Percentiles rank a stretch among this genome's conserved stretches.
These are phyloP conservation scores for Protophormia terraenovae DNA, from an alignment of 2,888 invertebrate species.

Conservation along the genomic window DNA sequence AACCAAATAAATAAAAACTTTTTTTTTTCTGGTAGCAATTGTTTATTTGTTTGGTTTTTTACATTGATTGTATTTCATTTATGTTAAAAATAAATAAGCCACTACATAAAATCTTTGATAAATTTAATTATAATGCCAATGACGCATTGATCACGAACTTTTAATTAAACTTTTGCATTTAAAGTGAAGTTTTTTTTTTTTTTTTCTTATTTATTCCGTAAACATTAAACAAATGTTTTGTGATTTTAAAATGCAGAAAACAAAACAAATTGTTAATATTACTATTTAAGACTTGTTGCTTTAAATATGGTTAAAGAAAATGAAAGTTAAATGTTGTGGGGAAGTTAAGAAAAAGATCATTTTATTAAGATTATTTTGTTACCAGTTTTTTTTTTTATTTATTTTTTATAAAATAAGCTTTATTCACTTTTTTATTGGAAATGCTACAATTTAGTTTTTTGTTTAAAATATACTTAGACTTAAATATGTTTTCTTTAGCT, in stretches of 20 bases:
- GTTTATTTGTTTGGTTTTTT: conserved; percentile 33
- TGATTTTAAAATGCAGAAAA: not conserved
- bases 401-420: not conserved
- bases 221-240: conserved; percentile 42
- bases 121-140: conserved; percentile 70
- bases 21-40: conserved; percentile 48
- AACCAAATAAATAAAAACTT: not conserved
- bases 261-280: conserved; percentile 30
- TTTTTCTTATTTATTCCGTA: not conserved
- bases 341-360: conserved; percentile 44
- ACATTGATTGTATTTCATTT: not conserved
- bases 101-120: conserved; percentile 50
- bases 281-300: not conserved
- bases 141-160: conserved; percentile 69
- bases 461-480: not conserved
- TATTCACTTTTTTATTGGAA: too few relatives aligned
- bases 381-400: conserved; percentile 1
- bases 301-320: conserved; percentile 27
- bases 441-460: conserved; percentile 26
- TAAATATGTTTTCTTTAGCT: not conserved
- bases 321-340: conserved; percentile 55
- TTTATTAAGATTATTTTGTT: conserved; percentile 55
- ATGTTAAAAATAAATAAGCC: conserved; percentile 5
- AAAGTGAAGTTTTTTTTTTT: conserved; percentile 20
- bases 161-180: conserved; percentile 69